Evolutionary conservation across 1,140 invertebrate genomes (phyloP), one percentile per base, ranked within the genome.

Genomic region (Philotrypesis tridentata): DNA sequence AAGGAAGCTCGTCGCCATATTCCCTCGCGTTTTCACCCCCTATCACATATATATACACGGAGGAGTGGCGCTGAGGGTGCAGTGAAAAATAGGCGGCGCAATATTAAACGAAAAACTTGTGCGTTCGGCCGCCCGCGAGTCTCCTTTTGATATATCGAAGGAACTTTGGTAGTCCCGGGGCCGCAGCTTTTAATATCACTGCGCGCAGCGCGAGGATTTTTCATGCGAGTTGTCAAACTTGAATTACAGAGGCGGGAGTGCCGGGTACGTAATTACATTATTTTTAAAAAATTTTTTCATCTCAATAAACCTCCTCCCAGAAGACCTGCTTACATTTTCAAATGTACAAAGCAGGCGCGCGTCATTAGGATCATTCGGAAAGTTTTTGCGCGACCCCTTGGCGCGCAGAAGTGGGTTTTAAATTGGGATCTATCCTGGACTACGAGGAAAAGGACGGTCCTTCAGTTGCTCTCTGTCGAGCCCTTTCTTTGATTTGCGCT

Each of bases 51-150:
- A n/a, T n/a, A n/a, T n/a, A n/a, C n/a, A 2, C 11, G 12, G 29
- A 21, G 29, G 9, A 71, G 33, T 43, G 68, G 21, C 48, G 71
- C 60, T 55, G 23, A 77, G 73, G 85, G 82, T 81, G 86, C 83
- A 82, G 85, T 90, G 89, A 90, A 90, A 90, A 90, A 90, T 90
- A 84, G 48, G 87, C 85, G 83, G 85, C 74, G 85, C 88, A 88
- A 90, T 90, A 90, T 90, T 90, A 90, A 90, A 90, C 88, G 85
- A 85, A 87, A 90, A 90, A 90, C 85, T 90, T 89, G 84, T 77
- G 80, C 78, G 48, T 55, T 60, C 61, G 71, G 82, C 48, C 40
- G 8, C 40, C 14, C 6, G 14, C 17, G 48, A 43, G 37, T 8
- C 81, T 43, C 79, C 80, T 70, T 84, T 86, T 86, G 85, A 87